Evolutionary conservation across 2,888 invertebrate species (phyloP).

Genomic region (Lasioglossum villosulum): DNA sequence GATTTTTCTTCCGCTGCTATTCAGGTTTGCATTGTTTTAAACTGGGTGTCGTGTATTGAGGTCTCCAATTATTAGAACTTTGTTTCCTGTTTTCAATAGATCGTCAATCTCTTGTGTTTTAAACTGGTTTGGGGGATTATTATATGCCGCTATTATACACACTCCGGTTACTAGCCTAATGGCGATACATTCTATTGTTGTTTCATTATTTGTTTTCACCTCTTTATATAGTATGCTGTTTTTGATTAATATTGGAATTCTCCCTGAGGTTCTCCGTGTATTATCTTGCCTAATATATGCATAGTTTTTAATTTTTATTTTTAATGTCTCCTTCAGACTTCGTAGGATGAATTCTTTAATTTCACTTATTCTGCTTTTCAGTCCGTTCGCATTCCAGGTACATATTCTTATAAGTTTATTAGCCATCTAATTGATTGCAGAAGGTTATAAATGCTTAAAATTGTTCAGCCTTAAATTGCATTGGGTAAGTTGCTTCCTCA

Average conservation of each 20-base stretch:
- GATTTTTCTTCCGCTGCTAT: constrained; percentile 54
- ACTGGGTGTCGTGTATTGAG: constrained; percentile 64
- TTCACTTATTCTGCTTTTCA: background rate
- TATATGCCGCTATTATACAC: constrained; percentile 57
- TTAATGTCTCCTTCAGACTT: constrained; percentile 38
- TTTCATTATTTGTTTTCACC: background rate
- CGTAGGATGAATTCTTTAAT: constrained; percentile 25
- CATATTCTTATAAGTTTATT: background rate
- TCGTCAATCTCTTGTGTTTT: constrained; percentile 51
- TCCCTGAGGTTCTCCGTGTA: constrained; percentile 44
- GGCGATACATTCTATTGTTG: constrained; percentile 49
- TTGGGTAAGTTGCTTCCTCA: background rate
- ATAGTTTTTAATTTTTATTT: constrained; percentile 61
- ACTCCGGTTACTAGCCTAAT: constrained; percentile 54
- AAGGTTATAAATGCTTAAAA: background rate
- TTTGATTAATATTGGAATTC: constrained; percentile 58
- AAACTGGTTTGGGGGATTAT: constrained; percentile 54
- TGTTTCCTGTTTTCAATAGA: constrained; percentile 55
- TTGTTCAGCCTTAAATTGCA: background rate
- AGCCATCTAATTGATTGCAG: background rate
- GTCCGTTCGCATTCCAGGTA: background rate
- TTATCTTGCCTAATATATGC: constrained; percentile 54
- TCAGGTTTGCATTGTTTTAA: constrained; percentile 61
- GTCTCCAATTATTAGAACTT: constrained; percentile 65
- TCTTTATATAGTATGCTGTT: constrained; percentile 46